Conservation (phyloP, 2,888 invertebrate genomes). For the Antitype chi region DNA sequence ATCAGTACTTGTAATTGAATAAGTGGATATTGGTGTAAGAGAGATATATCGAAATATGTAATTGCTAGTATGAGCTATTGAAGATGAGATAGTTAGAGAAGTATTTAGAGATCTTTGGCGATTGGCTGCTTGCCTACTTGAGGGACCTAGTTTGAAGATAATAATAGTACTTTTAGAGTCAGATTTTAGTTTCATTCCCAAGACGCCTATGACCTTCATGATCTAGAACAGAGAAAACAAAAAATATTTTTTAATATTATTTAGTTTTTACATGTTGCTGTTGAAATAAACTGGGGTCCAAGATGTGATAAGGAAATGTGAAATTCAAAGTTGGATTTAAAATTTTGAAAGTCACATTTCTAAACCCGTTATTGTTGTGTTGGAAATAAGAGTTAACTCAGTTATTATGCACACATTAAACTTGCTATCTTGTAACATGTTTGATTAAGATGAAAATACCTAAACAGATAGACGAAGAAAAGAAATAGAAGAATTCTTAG, state of each 20-base stretch:
- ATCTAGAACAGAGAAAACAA: slow-evolving; percentile 81
- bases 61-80: slow-evolving; percentile 48
- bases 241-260: slow-evolving; percentile 83
- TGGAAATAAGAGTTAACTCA: slow-evolving; percentile 59
- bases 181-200: slow-evolving; percentile 56
- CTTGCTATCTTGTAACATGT: slow-evolving; percentile 42
- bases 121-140: slow-evolving; percentile 62
- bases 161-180: slow-evolving; percentile 67
- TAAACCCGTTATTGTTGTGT: slow-evolving; percentile 67
- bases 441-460: slow-evolving; percentile 24
- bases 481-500: background rate
- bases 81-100: slow-evolving; percentile 46
- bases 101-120: slow-evolving; percentile 61
- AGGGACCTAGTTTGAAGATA: slow-evolving; percentile 67
- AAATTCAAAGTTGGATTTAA: slow-evolving; percentile 71
- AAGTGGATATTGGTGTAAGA: slow-evolving; percentile 43
- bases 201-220: slow-evolving; percentile 52
- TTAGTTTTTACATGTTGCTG: slow-evolving; percentile 86
- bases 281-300: slow-evolving; percentile 87
- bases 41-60: slow-evolving; percentile 37
- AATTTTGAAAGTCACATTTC: slow-evolving; percentile 69
- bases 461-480: background rate
- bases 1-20: slow-evolving; percentile 45
- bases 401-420: slow-evolving; percentile 61
- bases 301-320: slow-evolving; percentile 78